Base-by-base conservation (phyloP, 2,113 vertebrate genomes). In the Upupa epops region DNA sequence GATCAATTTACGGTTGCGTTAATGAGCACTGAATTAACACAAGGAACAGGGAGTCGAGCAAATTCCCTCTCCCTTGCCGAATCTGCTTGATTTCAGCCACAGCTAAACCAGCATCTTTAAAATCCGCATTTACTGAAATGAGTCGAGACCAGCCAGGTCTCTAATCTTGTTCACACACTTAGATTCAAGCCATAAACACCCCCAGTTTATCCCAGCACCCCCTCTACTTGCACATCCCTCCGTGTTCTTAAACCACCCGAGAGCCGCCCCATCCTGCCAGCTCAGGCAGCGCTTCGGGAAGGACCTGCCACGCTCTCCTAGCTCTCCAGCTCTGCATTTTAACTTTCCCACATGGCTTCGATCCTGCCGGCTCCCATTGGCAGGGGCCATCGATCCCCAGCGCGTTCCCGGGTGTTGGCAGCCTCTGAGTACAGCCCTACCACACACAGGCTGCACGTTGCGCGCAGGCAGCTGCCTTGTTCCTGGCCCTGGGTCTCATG, bases 381-480 rank as follows among this genome's bases (percentile, higher is more conserved):
- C 95, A 93, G 95, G 26, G 6, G 55, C 83, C 80, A 17, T 71
- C 40, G 40, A 15, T 42, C 79, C 69, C 52, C n/a, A 13, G 90
- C 8, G 73, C 46, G 90, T 64, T 91, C 89, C 90, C 58, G 77
- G 91, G 11, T 81, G 91, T 71, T 96, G 96, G 96, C 96, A 96
- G 88, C 76, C 91, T 18, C 69, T 1, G 90, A 94, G 96, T 51
- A 96, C 96, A 96, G 89, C 83, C 88, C 86, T 59, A 80, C 91
- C 96, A 16, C 95, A 94, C 95, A 84, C 92, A 69, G 93, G 66
- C 88, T 64, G 92, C 94, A 95, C 93, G 94, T 91, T 92, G 92
- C 5, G 6, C 74, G 7, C 65, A 91, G 74, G 90, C 88, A 82
- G 86, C 92, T 80, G 90, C 93, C 51, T 46, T 36, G 66, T 18